phyloP scores from a whole-genome alignment of 2,113 vertebrate species.

The Cacatua alba region DNA sequence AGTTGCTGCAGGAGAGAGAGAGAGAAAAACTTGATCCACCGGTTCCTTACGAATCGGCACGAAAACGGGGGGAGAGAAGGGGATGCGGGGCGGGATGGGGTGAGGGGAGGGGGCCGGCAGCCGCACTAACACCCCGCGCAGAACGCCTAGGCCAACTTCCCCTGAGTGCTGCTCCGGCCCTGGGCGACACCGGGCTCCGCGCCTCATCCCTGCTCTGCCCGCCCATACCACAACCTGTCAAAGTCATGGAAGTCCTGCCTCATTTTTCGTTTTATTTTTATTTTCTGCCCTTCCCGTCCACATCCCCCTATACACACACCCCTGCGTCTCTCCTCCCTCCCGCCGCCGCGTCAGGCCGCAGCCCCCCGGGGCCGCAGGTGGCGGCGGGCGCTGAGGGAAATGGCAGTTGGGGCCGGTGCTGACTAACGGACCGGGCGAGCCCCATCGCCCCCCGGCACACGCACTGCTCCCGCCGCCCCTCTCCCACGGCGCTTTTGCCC shows the following conservation, averaged over 20 bases:
- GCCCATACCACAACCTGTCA: constrained; percentile 70
- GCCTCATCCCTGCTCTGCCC: constrained; percentile 50
- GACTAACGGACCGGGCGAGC: constrained; percentile 14
- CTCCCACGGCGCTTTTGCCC: background rate
- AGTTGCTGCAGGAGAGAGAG: no score
- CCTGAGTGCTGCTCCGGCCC: constrained; percentile 73
- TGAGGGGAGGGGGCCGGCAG: no score
- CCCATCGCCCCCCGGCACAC: background rate
- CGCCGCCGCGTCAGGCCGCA: constrained; percentile 14
- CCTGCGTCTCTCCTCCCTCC: background rate
- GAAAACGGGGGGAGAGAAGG: no score
- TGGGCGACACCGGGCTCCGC: constrained; percentile 51
- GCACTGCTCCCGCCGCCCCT: background rate
- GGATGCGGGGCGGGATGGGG: no score
- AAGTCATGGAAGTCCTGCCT: constrained; percentile 69
- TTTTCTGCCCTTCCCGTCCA: background rate
- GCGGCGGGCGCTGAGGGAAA: constrained; percentile 46
- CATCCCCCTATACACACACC: background rate
- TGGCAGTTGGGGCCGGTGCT: constrained; percentile 42
- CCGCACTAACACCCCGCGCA: constrained; percentile 51
- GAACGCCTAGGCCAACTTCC: constrained; percentile 74
- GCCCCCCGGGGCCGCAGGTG: constrained; percentile 53
- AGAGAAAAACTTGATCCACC: no score
- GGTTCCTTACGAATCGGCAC: no score
- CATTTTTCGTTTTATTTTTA: background rate